Evolutionary conservation across 2,113 vertebrate genomes (phyloP), one percentile per base, ranked within the genome.

Genomic region (Megaleporinus macrocephalus): DNA sequence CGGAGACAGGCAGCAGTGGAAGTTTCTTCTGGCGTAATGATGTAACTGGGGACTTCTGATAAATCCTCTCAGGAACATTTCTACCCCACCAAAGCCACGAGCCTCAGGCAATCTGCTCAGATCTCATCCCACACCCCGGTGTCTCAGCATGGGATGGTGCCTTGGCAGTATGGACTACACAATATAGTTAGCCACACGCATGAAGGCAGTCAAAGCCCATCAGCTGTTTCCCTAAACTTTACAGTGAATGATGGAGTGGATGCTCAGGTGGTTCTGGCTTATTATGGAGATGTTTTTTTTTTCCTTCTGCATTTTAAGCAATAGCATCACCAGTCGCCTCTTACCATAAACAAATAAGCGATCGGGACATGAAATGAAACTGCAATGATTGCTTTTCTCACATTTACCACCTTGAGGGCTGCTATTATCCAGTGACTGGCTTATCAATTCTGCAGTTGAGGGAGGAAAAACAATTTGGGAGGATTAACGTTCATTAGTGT

Each of bases 401-500:
- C 76, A 73, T 30, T 73, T 78, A 72, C 44, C 74, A 53, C 82
- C 53, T 83, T 18, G 30, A 83, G 61, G 49, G 51, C 70, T 66
- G 44, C 36, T 59, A 79, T 79, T 79, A 74, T 73, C 36, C 66
- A 83, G 20, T 72, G 74, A 72, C 57, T 76, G 61, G 29, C 66
- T 77, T 77, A 76, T 82, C 30, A 30, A 62, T 36, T 78, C 73
- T 78, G 49, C 59, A 73, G 82, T 68, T 22, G 4, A 16, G 63
- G 33, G 29, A 74, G 51, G 51, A 80, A 61, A 63, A 83, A 76
- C 22, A 72, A 76, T 76, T 77, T 84, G 76, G 78, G 69, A 82
- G 84, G 90, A 90, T 92, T 92, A 93, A 84, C 85, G 89, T 91
- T 92, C 87, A 91, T 91, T 93, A 90, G 76, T 83, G 82, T 84